Base-by-base conservation (phyloP, 2,113 vertebrate genomes). In the Cariama cristata region DNA sequence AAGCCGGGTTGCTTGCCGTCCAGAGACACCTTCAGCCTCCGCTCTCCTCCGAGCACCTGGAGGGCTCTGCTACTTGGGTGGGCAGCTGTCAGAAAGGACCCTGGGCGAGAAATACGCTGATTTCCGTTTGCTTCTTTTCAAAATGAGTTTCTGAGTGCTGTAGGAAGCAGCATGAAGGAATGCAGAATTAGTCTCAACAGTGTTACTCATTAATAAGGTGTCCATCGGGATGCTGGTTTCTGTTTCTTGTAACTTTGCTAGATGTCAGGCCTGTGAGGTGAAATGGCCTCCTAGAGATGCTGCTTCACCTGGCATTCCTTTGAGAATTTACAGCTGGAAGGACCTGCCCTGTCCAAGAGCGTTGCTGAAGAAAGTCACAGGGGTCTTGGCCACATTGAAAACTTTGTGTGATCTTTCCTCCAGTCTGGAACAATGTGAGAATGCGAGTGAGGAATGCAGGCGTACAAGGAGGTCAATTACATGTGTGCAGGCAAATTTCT, bases 61-160 rank as follows among this genome's bases (percentile, higher is more conserved):
- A 19, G 44, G 8, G 5, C 15, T 82, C 44, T 56, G 38, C 5
- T 0, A 1, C 28, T 22, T 1, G 0, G 7, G 23, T 7, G 11
- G 11, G 12, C 7, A 35, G 49, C 40, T 22, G 1, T 19, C 44
- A 35, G 40, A 42, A 52, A 35, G 28, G 50, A 52, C 8, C 8
- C 33, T 10, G 14, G 27, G 33, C 35, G 47, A 33, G 15, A 58
- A 9, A n/a, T 67, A 7, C 3, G 0, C 12, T 12, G 11, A 6
- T 32, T 76, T 49, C 33, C 14, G 4, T 42, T 49, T 26, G 3
- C 18, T 52, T 26, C 13, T 91, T 60, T 42, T 19, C 47, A 5
- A 23, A 84, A 16, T 0, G 0, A 12, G 9, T 60, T 84, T 81
- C 44, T 45, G 21, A 56, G 28, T 1, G 6, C 33, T 32, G 26